Evolutionary conservation across 2,797 vertebrate species (phyloP).

Genomic region (Serranus cabrilla): DNA sequence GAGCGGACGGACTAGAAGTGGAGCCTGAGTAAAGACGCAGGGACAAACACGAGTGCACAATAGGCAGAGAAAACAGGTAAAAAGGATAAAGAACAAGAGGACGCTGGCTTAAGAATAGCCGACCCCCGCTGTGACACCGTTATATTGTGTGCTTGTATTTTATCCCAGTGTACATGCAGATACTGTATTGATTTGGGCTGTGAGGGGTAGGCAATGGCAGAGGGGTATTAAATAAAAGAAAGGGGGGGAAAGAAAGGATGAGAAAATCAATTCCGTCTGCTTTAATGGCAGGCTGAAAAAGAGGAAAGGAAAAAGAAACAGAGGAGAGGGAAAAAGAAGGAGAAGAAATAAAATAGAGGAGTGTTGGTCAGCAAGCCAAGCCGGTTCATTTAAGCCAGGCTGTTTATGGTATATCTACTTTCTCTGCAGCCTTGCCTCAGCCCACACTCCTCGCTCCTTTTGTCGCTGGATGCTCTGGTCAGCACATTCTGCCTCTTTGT

Average conservation of each 20-base stretch:
- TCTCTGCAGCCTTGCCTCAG: constrained; percentile 41
- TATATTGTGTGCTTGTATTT: constrained; percentile 63
- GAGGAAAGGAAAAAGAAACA: constrained; percentile 29
- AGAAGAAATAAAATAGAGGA: constrained; percentile 36
- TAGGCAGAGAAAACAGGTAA: constrained; percentile 24
- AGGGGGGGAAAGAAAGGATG: constrained; percentile 33
- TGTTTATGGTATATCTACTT: constrained; percentile 50
- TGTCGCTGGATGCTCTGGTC: constrained; percentile 71
- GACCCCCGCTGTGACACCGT: constrained; percentile 52
- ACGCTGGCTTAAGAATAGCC: constrained; percentile 32
- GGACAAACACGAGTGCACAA: not conserved
- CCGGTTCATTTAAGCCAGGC: constrained; percentile 52
- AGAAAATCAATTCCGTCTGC: constrained; percentile 71
- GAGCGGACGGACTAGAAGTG: not conserved
- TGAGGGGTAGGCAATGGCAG: constrained; percentile 67
- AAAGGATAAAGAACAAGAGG: constrained; percentile 37
- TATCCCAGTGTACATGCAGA: constrained; percentile 75
- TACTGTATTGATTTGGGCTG: constrained; percentile 74
- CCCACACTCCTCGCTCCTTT: constrained; percentile 56
- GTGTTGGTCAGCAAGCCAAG: constrained; percentile 52
- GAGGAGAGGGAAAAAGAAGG: constrained; percentile 1
- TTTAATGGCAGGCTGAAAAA: constrained; percentile 72
- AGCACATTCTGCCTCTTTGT: constrained; percentile 82
- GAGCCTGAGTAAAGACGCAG: constrained; percentile 13
- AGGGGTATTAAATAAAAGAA: constrained; percentile 79